Conservation (phyloP, 92 coral and sea anemone species). For the Siderastrea siderea region DNA sequence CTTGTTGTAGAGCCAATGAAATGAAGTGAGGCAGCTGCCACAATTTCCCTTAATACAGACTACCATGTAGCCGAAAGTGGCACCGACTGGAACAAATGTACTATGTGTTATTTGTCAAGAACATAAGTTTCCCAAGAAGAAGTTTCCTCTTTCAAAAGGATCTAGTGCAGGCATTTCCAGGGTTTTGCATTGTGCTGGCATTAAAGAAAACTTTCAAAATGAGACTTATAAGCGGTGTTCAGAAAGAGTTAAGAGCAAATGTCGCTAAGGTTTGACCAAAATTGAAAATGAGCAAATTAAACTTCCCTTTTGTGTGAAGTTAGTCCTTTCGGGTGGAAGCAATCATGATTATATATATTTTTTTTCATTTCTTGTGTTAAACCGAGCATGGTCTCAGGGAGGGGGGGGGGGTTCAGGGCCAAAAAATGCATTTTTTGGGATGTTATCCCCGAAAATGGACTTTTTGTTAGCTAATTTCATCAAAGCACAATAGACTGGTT, state of each 20-base stretch:
- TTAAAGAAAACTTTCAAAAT: constrained; percentile 60
- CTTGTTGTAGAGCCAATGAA: constrained; percentile 2
- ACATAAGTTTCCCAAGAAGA: constrained; percentile 70
- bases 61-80: background rate
- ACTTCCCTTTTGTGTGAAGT: too few relatives aligned
- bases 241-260: background rate
- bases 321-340: too few relatives aligned
- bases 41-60: background rate
- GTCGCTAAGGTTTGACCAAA: too few relatives aligned
- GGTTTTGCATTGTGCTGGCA: constrained; percentile 70
- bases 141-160: constrained; percentile 71
- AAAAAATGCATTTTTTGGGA: too few relatives aligned
- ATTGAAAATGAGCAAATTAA: too few relatives aligned
- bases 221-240: constrained; percentile 24
- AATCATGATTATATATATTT: too few relatives aligned
- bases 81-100: constrained; percentile 44
- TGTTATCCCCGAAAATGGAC: too few relatives aligned
- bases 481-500: too few relatives aligned
- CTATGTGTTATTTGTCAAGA: constrained; percentile 71
- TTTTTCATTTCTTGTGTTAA: too few relatives aligned
- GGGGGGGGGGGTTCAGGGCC: too few relatives aligned
- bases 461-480: too few relatives aligned
- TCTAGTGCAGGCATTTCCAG: constrained; percentile 56
- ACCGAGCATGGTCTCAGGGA: too few relatives aligned
- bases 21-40: constrained; percentile 19